Base-by-base conservation (phyloP, 2,888 invertebrate species). In the Margaritifera margaritifera region DNA sequence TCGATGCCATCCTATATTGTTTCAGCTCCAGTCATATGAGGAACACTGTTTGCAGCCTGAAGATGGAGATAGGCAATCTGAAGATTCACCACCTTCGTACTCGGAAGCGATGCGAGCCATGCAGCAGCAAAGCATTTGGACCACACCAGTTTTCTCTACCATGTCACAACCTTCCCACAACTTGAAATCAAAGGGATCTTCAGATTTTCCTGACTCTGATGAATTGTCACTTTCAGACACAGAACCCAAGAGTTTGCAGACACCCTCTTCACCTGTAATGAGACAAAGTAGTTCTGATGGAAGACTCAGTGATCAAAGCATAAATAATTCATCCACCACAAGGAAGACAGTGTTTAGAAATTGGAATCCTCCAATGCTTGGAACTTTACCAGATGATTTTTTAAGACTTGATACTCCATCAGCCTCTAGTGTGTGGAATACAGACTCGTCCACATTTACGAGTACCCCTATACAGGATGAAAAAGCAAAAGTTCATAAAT, bases 351-450 rank as follows among this genome's bases (percentile, higher is more conserved):
- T 77, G 25, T 86, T 87, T 89, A 90, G 87, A 53, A 94, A 93
- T 87, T 96, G 95, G 95, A 93, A 94, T 72, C 95, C 95, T 20
- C 93, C 94, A 57, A 91, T 96, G 90, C 87, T 96, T 58, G 94
- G 95, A 0, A 94, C 94, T 0, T 89, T 96, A 66, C 96, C 96
- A 1, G 92, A 94, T 55, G 93, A 93, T 87, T 96, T 96, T 89
- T 92, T 96, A 55, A 92, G 95, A 66, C 67, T 86, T 20, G 76
- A 73, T 54, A 22, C 66, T 19, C 62, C 50, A 4, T 20, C 56
- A 15, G 0, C 11, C 42, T 42, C 42, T 42, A 42, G 42, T 42
- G 42, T 42, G 42, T 64, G 64, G 27, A 24, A n/a, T n/a, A 11
- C 53, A 60, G 64, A 57, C 50, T 57, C 68, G 69, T 68, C 64